phyloP scores from a whole-genome alignment of 2,113 vertebrate species.

The Recurvirostra avosetta region DNA sequence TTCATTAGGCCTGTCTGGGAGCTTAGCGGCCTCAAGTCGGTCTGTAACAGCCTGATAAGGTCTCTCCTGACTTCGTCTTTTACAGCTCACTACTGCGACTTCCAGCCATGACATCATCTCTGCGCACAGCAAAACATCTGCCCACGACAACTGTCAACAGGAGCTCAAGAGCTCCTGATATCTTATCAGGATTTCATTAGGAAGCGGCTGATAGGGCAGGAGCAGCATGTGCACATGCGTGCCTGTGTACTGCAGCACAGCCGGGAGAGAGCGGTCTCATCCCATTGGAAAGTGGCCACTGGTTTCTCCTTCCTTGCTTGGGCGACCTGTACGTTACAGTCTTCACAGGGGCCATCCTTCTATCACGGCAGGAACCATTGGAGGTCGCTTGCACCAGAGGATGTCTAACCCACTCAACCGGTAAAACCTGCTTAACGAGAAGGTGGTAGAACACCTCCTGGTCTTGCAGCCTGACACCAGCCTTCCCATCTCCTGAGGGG shows the following conservation, averaged over 20 bases:
- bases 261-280: background rate
- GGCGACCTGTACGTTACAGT: background rate
- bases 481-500: background rate
- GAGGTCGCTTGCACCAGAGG: background rate
- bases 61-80: background rate
- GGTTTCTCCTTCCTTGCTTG: background rate
- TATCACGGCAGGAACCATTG: background rate
- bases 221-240: background rate
- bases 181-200: background rate
- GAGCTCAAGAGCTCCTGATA: background rate
- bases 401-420: constrained; percentile 20
- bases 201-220: background rate
- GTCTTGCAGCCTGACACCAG: background rate
- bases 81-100: background rate
- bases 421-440: background rate
- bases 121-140: background rate
- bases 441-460: background rate
- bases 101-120: constrained; percentile 5
- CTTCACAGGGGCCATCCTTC: background rate
- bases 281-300: background rate
- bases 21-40: background rate
- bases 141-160: background rate
- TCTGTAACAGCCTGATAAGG: constrained; percentile 19
- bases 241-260: fast-evolving
- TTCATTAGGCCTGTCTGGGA: constrained; percentile 26